These are phyloP conservation scores for Lophura nycthemera DNA, from an alignment of 2,113 vertebrate genomes.

Conservation along the genomic window DNA sequence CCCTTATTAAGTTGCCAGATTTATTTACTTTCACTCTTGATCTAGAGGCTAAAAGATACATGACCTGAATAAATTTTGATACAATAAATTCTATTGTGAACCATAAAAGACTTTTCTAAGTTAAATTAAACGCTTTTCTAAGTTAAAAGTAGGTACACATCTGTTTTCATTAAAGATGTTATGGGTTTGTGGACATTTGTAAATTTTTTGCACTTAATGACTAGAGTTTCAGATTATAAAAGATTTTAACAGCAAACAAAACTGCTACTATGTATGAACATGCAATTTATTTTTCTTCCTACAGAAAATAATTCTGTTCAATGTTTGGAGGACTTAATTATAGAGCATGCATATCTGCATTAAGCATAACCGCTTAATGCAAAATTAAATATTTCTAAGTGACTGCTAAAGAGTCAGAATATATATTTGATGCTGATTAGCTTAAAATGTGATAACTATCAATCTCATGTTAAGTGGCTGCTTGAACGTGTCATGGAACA, in stretches of 20 bases:
- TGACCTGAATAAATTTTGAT: not conserved
- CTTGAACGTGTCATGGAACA: not conserved
- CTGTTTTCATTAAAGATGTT: not conserved
- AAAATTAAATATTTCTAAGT: not conserved
- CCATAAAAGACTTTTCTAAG: not conserved
- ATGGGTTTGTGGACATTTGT: not conserved
- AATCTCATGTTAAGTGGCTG: not conserved
- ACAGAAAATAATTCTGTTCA: not conserved
- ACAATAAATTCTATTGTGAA: not conserved
- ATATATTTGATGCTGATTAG: not conserved
- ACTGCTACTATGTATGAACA: not conserved
- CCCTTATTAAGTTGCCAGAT: not conserved
- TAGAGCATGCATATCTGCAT: not conserved
- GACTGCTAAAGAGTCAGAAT: not conserved
- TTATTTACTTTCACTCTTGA: not conserved
- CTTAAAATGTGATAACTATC: not conserved
- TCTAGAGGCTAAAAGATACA: not conserved
- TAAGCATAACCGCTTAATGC: not conserved
- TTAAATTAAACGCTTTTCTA: not conserved
- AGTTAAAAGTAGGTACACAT: not conserved
- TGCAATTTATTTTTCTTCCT: not conserved
- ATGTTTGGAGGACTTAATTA: not conserved
- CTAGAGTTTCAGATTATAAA: not conserved
- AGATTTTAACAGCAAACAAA: not conserved
- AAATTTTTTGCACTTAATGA: not conserved